Evolutionary conservation across 2,888 invertebrate genomes (phyloP).

Genomic region (Chouioia cunea): DNA sequence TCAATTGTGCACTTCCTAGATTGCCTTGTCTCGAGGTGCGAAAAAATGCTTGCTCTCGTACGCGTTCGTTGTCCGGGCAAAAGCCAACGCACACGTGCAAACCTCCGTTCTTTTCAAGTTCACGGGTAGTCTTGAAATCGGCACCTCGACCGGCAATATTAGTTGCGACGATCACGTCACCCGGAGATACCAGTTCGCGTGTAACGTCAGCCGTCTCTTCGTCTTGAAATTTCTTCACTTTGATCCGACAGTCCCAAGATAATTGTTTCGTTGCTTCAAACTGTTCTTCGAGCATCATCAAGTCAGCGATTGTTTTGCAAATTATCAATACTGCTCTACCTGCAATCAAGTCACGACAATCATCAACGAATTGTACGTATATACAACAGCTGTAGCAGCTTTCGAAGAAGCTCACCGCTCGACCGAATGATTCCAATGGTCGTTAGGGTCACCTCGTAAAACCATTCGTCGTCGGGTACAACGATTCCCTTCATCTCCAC

Average conservation of each 20-base stretch:
- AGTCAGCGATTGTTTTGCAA: slow-evolving; percentile 45
- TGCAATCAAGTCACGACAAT: too few relatives aligned
- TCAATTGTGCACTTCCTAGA: slow-evolving; percentile 36
- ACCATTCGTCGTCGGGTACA: slow-evolving; percentile 44
- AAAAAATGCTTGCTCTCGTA: slow-evolving; percentile 43
- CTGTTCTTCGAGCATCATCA: slow-evolving; percentile 39
- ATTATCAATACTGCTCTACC: slow-evolving; percentile 44
- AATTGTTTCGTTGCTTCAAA: slow-evolving; percentile 17
- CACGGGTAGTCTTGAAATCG: slow-evolving; percentile 42
- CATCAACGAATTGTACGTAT: not conserved
- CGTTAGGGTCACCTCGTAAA: slow-evolving; percentile 38
- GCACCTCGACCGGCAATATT: slow-evolving; percentile 48
- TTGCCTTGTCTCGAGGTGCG: slow-evolving; percentile 45
- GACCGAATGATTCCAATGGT: slow-evolving; percentile 37
- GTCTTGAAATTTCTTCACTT: slow-evolving; percentile 44
- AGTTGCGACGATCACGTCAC: slow-evolving; percentile 45
- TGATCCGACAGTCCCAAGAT: slow-evolving; percentile 28
- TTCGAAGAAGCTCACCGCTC: slow-evolving; percentile 10
- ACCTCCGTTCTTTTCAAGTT: slow-evolving; percentile 42
- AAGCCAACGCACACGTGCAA: slow-evolving; percentile 44
- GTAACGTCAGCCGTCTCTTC: slow-evolving; percentile 44
- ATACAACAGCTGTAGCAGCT: not conserved
- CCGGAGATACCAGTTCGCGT: slow-evolving; percentile 33
- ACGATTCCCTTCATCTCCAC: slow-evolving; percentile 48
- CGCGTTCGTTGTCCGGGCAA: slow-evolving; percentile 46